A percentile compares a stretch with the other conserved stretches of the same genome.
phyloP scores from a whole-genome alignment of 2,113 vertebrate species.

The Prolemur simus region DNA sequence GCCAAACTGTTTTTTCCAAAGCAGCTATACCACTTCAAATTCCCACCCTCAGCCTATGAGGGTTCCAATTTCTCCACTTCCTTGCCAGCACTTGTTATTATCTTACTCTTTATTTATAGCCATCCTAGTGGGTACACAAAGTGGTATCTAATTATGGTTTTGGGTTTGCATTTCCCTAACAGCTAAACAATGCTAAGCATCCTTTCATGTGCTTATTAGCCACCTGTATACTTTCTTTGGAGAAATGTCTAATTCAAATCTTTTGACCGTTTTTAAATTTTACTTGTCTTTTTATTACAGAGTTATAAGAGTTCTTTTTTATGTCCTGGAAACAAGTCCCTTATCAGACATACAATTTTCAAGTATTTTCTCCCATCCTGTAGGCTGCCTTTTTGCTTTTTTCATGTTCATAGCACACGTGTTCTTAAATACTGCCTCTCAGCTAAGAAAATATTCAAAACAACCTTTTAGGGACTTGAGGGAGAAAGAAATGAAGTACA shows the following conservation, averaged over 20 bases:
- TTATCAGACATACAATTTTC: background rate
- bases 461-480: background rate
- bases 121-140: background rate
- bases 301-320: background rate
- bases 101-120: background rate
- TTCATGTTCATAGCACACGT: background rate
- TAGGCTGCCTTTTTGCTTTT: background rate
- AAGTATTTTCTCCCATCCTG: background rate
- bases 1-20: conserved; percentile 2
- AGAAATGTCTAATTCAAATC: background rate
- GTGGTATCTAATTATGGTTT: background rate
- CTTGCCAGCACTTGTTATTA: background rate
- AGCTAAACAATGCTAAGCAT: background rate
- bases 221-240: background rate
- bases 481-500: background rate
- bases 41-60: background rate
- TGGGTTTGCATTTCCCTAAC: background rate
- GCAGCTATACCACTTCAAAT: background rate
- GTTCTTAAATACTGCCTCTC: background rate
- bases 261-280: background rate
- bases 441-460: conserved; percentile 13
- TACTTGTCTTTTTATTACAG: background rate
- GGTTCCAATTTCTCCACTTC: background rate
- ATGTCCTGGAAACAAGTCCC: background rate
- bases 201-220: background rate